A percentile compares a stretch with the other conserved stretches of the same genome.
Evolutionary conservation across 2,888 invertebrate species (phyloP).

Genomic region (Noctua fimbriata): DNA sequence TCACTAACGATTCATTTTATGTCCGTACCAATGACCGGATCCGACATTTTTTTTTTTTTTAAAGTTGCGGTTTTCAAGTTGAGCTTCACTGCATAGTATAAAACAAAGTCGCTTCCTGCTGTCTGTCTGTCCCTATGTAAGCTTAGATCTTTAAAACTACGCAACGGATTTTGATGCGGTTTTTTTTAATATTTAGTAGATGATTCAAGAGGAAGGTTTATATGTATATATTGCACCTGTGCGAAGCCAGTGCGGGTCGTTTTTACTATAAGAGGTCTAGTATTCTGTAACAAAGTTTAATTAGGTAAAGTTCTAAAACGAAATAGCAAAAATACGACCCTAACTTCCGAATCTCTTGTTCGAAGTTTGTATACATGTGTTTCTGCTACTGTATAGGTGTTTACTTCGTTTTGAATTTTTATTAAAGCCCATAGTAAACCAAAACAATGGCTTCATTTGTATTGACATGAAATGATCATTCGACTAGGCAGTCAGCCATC

Average conservation of each 20-base stretch:
- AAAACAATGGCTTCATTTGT: not conserved
- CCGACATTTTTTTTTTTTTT: conserved; percentile 26
- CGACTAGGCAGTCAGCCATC: not conserved
- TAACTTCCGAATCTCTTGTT: not conserved
- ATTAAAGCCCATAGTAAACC: not conserved
- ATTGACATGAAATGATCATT: not conserved
- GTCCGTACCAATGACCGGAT: no score
- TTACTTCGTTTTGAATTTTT: conserved; percentile 1
- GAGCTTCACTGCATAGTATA: no score
- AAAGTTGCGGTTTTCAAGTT: not conserved
- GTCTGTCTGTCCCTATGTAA: no score
- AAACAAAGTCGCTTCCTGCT: no score
- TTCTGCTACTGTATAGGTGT: not conserved
- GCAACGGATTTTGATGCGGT: no score
- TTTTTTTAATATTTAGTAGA: no score
- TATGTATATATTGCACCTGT: no score
- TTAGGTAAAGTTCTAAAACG: not conserved
- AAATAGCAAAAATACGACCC: not conserved
- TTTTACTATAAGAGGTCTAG: not conserved
- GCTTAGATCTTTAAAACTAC: no score
- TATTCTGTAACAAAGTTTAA: not conserved
- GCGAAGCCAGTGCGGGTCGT: no score
- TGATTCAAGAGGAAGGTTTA: no score
- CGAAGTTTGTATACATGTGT: not conserved
- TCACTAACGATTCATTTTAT: no score